Base-by-base conservation (phyloP, 2,113 vertebrate species). In the Archocentrus centrarchus region DNA sequence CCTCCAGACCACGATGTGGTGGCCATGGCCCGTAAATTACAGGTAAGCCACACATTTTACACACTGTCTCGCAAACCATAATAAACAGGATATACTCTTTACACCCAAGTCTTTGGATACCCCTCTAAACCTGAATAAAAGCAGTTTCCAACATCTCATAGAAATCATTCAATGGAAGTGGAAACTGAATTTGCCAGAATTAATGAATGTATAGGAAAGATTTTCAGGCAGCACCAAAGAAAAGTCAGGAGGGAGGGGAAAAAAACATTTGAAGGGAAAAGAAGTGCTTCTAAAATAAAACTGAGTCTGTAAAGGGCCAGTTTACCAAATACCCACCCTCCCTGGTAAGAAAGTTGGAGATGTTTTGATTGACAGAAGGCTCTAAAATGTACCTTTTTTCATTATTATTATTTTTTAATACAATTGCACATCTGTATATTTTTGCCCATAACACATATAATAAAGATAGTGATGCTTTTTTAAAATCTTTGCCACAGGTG, bases 1-100 rank as follows among this genome's bases (percentile, higher is more conserved):
- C 98, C 98, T 2, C 97, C 98, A 0, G 98, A 98, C 88, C 97
- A 98, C 10, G 98, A 99, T 77, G 97, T 99, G 66, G 98, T 99
- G 75, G 95, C 93, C 81, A 99, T 99, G 98, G 97, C 97, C 0
- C 93, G 97, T 5, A 98, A 97, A 76, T 93, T 99, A 59, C 97
- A 99, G 97, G 98, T 98, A 84, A 94, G 91, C 18, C 10, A 20
- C 27, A 11, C 7, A 9, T 68, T 22, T 78, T 39, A 39, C 35
- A 53, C 7, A 41, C 24, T 57, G 18, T 41, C 6, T 18, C 14
- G 9, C 32, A 76, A 15, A 63, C 7, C 4, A 7, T 3, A 24
- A 50, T 68, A 2, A 50, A 59, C 35, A n/a, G 24, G 3, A 55
- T 32, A 11, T 47, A 22, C 10, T 39, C 17, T 32, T 2, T 35